phyloP scores from a whole-genome alignment of 2,888 invertebrate species.

The Subacronicta megacephala region DNA sequence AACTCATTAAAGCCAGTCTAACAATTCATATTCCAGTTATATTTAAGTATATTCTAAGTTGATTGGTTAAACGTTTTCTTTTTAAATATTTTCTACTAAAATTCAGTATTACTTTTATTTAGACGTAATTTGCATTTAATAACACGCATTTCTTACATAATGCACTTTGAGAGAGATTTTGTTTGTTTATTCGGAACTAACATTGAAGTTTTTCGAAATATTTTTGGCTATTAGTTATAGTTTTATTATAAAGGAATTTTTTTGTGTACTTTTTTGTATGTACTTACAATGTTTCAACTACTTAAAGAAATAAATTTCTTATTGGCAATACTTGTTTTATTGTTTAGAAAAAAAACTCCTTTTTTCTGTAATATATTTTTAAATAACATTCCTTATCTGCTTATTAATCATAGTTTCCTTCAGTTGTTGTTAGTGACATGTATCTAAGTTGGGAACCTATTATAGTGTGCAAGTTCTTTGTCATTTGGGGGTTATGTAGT shows the following conservation, averaged over 20 bases:
- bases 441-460: too few species aligned
- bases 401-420: too few species aligned
- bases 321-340: constrained; percentile 66
- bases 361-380: background rate
- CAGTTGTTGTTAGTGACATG: too few species aligned
- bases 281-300: constrained; percentile 83
- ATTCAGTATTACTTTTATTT: constrained; percentile 66
- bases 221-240: constrained; percentile 62
- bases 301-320: constrained; percentile 80
- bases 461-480: too few species aligned
- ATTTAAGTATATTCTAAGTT: constrained; percentile 56
- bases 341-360: background rate
- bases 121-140: constrained; percentile 58
- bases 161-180: constrained; percentile 53
- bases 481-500: too few species aligned
- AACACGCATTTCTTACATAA: constrained; percentile 50
- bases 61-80: constrained; percentile 51
- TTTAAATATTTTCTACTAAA: constrained; percentile 47
- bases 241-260: constrained; percentile 59
- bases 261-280: constrained; percentile 78
- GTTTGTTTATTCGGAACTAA: constrained; percentile 53
- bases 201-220: constrained; percentile 56
- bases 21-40: constrained; percentile 66
- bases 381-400: too few species aligned
- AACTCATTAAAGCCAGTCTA: constrained; percentile 62